phyloP scores from a whole-genome alignment of 2,888 invertebrate species.

The Oxycera nigricornis region DNA sequence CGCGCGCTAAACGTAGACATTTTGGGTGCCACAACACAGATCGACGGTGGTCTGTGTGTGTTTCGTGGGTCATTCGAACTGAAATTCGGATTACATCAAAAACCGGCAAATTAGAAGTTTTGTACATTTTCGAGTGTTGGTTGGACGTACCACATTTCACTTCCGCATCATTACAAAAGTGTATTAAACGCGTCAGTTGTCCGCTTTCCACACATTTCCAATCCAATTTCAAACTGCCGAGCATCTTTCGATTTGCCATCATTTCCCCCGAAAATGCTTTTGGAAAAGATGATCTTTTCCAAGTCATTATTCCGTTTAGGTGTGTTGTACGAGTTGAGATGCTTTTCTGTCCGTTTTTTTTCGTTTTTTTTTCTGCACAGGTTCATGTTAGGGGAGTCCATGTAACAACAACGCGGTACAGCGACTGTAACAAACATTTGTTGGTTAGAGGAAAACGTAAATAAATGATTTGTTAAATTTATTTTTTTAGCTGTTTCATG shows the following conservation, averaged over 20 bases:
- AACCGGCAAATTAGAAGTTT: slow-evolving; percentile 3
- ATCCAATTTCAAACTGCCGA: neutral
- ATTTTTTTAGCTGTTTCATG: neutral
- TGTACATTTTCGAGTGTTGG: neutral
- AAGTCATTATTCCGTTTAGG: neutral
- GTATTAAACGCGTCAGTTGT: neutral
- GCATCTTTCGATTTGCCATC: neutral
- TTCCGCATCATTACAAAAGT: slow-evolving; percentile 29
- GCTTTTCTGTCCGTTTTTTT: neutral
- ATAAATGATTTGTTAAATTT: slow-evolving; percentile 24
- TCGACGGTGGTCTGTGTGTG: too few species aligned
- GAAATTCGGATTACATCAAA: slow-evolving; percentile 30
- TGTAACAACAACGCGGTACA: neutral
- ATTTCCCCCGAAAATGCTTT: neutral
- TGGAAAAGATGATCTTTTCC: too few species aligned
- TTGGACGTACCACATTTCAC: slow-evolving; percentile 26
- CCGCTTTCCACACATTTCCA: neutral
- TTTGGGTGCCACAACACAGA: too few species aligned
- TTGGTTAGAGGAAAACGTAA: slow-evolving; percentile 1
- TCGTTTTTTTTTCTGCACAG: neutral
- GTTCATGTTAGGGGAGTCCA: neutral
- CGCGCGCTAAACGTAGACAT: too few species aligned
- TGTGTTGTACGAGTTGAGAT: neutral
- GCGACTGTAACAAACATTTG: neutral
- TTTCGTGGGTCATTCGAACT: slow-evolving; percentile 19